These are phyloP conservation scores for Cremastobaeus sp. DNA, from an alignment of 2,888 invertebrate species.

Conservation along the genomic window DNA sequence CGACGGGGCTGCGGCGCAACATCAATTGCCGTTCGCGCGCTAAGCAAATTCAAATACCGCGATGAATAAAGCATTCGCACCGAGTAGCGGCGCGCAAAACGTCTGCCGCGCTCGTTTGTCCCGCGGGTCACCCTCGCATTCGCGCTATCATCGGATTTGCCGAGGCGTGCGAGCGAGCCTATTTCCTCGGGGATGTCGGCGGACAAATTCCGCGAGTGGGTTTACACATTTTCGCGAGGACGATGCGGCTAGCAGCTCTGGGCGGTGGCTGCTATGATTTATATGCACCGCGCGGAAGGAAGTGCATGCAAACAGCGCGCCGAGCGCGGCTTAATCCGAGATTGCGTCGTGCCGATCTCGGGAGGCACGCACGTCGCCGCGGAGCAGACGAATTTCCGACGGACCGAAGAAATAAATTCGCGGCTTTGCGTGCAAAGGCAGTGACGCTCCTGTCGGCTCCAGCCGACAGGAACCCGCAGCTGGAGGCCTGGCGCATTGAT, in stretches of 20 bases:
- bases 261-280: conserved; percentile 47
- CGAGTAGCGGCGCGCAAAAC: too few relatives aligned
- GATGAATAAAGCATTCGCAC: conserved; percentile 35
- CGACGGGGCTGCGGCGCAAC: too few relatives aligned
- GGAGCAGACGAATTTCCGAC: conserved; percentile 20
- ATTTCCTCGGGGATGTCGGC: too few relatives aligned
- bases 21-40: conserved; percentile 1
- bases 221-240: conserved; percentile 49
- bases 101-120: too few relatives aligned
- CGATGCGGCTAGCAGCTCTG: conserved; percentile 33
- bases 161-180: too few relatives aligned
- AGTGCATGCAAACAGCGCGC: conserved; percentile 54
- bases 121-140: too few relatives aligned
- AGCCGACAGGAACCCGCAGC: conserved; percentile 3
- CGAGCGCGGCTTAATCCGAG: conserved; percentile 60
- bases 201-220: too few relatives aligned
- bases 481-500: conserved; percentile 43
- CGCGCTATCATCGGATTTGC: conserved; percentile 52
- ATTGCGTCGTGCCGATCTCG: conserved; percentile 58
- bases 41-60: conserved; percentile 13
- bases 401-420: conserved; percentile 30
- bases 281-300: conserved; percentile 45
- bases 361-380: conserved; percentile 47
- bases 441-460: conserved; percentile 7
- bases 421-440: conserved; percentile 2